Evolutionary conservation across 2,888 invertebrate genomes (phyloP), one percentile per base, ranked within the genome.

Genomic region (Apoda limacodes): DNA sequence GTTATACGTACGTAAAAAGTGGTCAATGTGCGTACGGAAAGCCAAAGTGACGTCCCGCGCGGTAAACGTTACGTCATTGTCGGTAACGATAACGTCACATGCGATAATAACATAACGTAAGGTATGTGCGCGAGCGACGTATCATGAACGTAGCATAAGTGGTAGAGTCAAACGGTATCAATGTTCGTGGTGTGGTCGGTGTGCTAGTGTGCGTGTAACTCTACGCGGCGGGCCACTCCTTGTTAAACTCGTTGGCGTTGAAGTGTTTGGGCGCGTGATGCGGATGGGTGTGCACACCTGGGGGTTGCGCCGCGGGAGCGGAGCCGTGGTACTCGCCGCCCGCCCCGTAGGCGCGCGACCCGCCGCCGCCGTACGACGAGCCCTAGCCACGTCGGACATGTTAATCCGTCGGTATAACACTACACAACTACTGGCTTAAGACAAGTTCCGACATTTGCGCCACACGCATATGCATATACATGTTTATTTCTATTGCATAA

Each of bases 261-360:
- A 78, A 81, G 72, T 81, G 82, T 75, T 82, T 82, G 67, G 76
- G 81, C 65, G 81, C 78, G 75, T 80, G 81, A 52, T 81, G 80
- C 72, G 80, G 76, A 43, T 67, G 74, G 43, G 63, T 50, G 60
- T 75, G 81, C 71, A 71, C 75, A 78, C 76, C 76, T 78, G 75
- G 74, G 48, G 67, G 76, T 63, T 65, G 72, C 47, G 68, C 62
- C 52, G 61, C 60, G 46, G 61, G 55, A 55, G 70, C 65, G 52
- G 67, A 44, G 49, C 53, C 68, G 66, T 70, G 74, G 74, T 76
- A 78, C 60, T 76, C 74, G 54, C 54, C 47, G 55, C 60, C 72
- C 50, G 58, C 65, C 51, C 61, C 62, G 55, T 69, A 69, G 30
- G 52, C 55, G 48, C 81, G 74, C 56, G 75, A 65, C 47, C 64